Evolutionary conservation across 2,797 vertebrate species (phyloP).

Genomic region (Enteromius paludinosus): DNA sequence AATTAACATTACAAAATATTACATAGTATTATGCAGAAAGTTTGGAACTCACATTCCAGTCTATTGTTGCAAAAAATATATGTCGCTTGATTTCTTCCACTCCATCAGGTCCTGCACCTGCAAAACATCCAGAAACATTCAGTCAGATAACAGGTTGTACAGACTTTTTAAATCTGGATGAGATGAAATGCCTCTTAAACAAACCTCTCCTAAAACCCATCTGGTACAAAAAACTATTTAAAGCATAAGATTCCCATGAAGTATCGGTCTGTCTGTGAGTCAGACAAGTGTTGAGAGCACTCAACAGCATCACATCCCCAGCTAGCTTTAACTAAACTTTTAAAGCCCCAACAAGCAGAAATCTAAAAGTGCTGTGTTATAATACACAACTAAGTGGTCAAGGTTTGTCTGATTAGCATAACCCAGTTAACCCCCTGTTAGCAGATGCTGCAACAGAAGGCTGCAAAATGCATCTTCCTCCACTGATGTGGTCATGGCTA

Average conservation of each 20-base stretch:
- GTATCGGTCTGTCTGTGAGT: neutral
- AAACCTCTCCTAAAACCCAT: neutral
- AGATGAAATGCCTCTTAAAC: neutral
- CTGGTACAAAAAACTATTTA: slow-evolving; percentile 6
- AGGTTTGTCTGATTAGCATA: neutral
- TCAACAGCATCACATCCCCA: neutral
- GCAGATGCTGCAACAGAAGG: neutral
- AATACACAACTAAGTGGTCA: neutral
- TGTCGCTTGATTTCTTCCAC: slow-evolving; percentile 86
- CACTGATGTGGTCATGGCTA: neutral
- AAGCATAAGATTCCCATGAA: slow-evolving; percentile 18
- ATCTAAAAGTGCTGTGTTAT: neutral
- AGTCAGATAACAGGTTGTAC: slow-evolving; percentile 4
- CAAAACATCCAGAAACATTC: slow-evolving; percentile 49
- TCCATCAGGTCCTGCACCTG: slow-evolving; percentile 84
- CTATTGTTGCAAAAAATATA: slow-evolving; percentile 81
- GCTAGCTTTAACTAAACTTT: neutral
- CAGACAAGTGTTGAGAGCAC: neutral
- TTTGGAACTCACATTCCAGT: slow-evolving; percentile 80
- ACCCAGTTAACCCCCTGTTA: neutral
- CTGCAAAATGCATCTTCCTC: neutral
- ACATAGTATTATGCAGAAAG: neutral
- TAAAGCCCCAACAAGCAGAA: neutral
- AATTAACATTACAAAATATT: neutral
- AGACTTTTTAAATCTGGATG: slow-evolving; percentile 12